Percentiles rank a stretch among this genome's conserved stretches.
These are phyloP conservation scores for Serranus cabrilla DNA, from an alignment of 2,797 vertebrate species.

Conservation along the genomic window DNA sequence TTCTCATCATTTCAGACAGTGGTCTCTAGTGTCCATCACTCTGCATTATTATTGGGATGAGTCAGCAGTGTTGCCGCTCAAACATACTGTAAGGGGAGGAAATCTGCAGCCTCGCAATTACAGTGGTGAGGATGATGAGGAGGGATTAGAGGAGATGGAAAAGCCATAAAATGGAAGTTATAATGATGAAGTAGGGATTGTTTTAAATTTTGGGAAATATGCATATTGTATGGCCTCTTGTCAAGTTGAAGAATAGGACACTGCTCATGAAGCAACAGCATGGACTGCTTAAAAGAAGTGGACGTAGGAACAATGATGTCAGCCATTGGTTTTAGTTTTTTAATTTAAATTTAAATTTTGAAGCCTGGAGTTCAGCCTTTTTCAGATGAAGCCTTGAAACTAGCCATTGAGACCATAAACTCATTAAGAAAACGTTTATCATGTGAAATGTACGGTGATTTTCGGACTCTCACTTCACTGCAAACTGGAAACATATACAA, in stretches of 20 bases:
- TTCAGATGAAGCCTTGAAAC: no score
- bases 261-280: no score
- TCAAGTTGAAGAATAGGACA: no score
- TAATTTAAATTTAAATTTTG: no score
- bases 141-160: slow-evolving; percentile 1
- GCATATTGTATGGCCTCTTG: background rate
- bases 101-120: slow-evolving; percentile 23
- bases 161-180: slow-evolving; percentile 8
- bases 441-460: no score
- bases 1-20: slow-evolving; percentile 50
- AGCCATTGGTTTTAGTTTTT: no score
- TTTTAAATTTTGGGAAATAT: background rate
- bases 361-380: no score
- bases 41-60: slow-evolving; percentile 54
- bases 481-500: background rate
- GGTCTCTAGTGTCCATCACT: slow-evolving; percentile 47
- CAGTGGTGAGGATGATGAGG: slow-evolving; percentile 16
- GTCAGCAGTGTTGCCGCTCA: slow-evolving; percentile 14
- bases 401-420: no score
- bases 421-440: no score
- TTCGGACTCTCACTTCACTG: no score
- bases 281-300: no score
- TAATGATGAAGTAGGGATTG: background rate
- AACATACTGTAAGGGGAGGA: slow-evolving; percentile 14
- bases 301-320: no score